Evolutionary conservation across 2,113 vertebrate genomes (phyloP).

Genomic region (Clupea harengus): DNA sequence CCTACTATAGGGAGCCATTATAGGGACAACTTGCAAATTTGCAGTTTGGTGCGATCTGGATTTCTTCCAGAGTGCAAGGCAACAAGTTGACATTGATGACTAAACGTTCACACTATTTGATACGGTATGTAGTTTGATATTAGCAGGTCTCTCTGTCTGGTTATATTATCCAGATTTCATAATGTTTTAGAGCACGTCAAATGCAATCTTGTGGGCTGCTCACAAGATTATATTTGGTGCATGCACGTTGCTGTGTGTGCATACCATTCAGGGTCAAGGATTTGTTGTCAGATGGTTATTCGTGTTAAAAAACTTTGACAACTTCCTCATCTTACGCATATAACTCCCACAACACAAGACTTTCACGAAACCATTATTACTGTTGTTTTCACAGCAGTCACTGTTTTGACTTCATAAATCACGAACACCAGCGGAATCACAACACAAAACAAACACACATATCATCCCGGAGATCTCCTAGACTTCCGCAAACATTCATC

Average conservation of each 20-base stretch:
- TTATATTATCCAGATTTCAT: background rate
- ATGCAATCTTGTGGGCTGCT: background rate
- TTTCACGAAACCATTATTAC: background rate
- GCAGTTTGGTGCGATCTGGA: too few species aligned
- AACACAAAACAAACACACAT: background rate
- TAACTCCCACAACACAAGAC: background rate
- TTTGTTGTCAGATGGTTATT: too few species aligned
- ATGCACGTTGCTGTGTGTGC: too few species aligned
- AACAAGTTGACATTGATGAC: too few species aligned
- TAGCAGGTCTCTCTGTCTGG: background rate
- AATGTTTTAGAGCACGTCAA: background rate
- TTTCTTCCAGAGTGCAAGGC: too few species aligned
- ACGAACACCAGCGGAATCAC: background rate
- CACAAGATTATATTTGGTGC: background rate
- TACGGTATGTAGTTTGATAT: too few species aligned
- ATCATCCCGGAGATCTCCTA: background rate
- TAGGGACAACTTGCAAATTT: too few species aligned
- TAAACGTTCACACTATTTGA: too few species aligned
- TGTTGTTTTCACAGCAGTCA: background rate
- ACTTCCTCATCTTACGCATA: background rate
- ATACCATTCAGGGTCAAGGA: too few species aligned
- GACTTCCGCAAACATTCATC: background rate
- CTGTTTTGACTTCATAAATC: slow-evolving; percentile 1
- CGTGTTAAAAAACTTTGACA: too few species aligned
- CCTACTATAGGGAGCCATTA: too few species aligned